phyloP scores from a whole-genome alignment of 2,888 invertebrate genomes.

The Dolichopus griseipennis region DNA sequence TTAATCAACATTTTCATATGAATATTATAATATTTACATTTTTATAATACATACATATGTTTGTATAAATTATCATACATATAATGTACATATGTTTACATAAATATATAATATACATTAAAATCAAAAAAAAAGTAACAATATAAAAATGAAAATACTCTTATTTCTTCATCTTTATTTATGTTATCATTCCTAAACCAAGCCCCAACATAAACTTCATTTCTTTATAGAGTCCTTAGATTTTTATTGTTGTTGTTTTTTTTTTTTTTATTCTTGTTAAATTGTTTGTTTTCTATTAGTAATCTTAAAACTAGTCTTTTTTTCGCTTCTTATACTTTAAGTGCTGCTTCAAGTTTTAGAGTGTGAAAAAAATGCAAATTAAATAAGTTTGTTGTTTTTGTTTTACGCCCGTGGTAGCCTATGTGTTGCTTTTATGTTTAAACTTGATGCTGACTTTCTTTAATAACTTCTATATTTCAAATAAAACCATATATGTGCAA shows the following conservation, averaged over 20 bases:
- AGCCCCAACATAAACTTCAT: background rate
- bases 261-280: background rate
- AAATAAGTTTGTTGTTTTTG: background rate
- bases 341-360: background rate
- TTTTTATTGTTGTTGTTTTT: background rate
- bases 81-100: background rate
- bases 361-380: slow-evolving; percentile 5
- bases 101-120: background rate
- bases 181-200: background rate
- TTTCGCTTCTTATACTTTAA: slow-evolving; percentile 8
- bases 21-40: background rate
- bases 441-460: no score
- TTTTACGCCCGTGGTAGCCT: background rate
- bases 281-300: slow-evolving; percentile 12
- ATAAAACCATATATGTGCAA: no score
- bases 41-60: no score
- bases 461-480: no score
- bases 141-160: background rate
- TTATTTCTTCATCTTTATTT: background rate
- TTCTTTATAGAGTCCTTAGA: background rate
- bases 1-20: background rate
- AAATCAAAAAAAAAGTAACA: background rate
- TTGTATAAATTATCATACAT: no score
- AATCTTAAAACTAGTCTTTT: slow-evolving; percentile 12
- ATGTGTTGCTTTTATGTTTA: no score